Conservation (phyloP, 2,888 invertebrate genomes). For the Drosophila paramelanica region DNA sequence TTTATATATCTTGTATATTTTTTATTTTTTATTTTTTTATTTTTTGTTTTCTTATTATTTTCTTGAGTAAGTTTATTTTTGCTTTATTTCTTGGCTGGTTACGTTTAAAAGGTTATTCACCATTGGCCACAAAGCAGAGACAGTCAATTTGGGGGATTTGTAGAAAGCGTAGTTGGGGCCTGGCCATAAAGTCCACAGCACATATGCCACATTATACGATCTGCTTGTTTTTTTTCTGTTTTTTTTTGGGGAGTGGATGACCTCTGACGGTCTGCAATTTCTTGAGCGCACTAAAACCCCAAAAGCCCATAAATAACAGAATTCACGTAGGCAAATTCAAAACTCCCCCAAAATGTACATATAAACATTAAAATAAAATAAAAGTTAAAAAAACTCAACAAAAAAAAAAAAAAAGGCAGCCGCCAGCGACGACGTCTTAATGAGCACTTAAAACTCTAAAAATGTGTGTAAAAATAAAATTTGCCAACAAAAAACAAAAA, state of each 20-base stretch:
- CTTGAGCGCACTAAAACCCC: conserved; percentile 16
- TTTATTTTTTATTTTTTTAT: not conserved
- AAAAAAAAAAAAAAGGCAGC: conserved; percentile 33
- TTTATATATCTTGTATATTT: conserved; percentile 23
- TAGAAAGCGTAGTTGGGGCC: conserved; percentile 32
- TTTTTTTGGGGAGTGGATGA: conserved; percentile 17
- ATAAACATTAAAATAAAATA: not conserved
- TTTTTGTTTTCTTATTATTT: conserved; percentile 15
- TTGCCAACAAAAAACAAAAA: conserved; percentile 12
- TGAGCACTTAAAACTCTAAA: conserved; percentile 57
- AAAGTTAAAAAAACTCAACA: not conserved
- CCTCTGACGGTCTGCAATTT: conserved; percentile 32
- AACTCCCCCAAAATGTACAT: not conserved
- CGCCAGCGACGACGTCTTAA: conserved; percentile 55
- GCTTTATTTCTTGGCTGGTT: conserved; percentile 27
- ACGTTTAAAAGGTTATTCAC: conserved; percentile 50
- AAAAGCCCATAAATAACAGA: conserved; percentile 37
- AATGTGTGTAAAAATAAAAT: conserved; percentile 28
- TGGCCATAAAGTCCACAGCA: conserved; percentile 12
- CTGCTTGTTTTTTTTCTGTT: not conserved
- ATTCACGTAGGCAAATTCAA: conserved; percentile 9
- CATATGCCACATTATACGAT: conserved; percentile 28
- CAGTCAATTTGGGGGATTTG: conserved; percentile 12
- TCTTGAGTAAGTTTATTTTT: conserved; percentile 10
- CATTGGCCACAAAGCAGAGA: conserved; percentile 38